A percentile compares a stretch with the other conserved stretches of the same genome.
Conservation (phyloP, 2,888 invertebrate genomes). For the Synergus laeviventris region DNA sequence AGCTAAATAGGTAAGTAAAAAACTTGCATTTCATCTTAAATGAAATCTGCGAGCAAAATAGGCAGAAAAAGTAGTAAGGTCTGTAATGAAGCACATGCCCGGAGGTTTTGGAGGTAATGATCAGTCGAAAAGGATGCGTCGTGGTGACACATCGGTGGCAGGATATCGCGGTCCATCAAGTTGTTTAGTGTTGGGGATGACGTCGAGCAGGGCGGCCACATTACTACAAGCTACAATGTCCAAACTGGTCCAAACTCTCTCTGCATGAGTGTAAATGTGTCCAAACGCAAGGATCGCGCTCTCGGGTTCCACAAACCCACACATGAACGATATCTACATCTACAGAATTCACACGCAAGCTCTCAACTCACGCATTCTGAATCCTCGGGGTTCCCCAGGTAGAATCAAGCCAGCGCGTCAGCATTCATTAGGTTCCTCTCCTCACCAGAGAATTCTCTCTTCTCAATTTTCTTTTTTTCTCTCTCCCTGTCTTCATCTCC, state of each 20-base stretch:
- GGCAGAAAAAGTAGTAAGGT: neutral
- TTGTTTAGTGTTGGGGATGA: slow-evolving; percentile 72
- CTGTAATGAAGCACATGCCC: neutral
- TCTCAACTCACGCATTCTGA: slow-evolving; percentile 27
- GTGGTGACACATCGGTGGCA: slow-evolving; percentile 67
- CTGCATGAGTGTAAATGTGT: slow-evolving; percentile 42
- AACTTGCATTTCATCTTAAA: neutral
- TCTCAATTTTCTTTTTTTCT: slow-evolving; percentile 23
- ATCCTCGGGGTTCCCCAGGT: slow-evolving; percentile 49
- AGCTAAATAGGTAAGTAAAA: neutral
- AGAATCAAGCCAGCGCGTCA: slow-evolving; percentile 63
- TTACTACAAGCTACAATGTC: slow-evolving; percentile 44
- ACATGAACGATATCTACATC: neutral
- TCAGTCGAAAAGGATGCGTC: slow-evolving; percentile 53
- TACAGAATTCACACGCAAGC: neutral
- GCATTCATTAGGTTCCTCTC: slow-evolving; percentile 63
- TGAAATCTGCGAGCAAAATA: neutral
- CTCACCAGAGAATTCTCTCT: slow-evolving; percentile 46
- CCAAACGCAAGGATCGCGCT: slow-evolving; percentile 8
- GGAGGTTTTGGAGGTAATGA: slow-evolving; percentile 45
- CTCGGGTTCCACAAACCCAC: slow-evolving; percentile 1
- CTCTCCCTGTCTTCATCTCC: slow-evolving; percentile 49
- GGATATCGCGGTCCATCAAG: slow-evolving; percentile 71
- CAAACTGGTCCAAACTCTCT: slow-evolving; percentile 6
- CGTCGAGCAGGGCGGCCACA: slow-evolving; percentile 69